Base-by-base conservation (phyloP, 2,113 vertebrate species). In the Seriola quinqueradiata region DNA sequence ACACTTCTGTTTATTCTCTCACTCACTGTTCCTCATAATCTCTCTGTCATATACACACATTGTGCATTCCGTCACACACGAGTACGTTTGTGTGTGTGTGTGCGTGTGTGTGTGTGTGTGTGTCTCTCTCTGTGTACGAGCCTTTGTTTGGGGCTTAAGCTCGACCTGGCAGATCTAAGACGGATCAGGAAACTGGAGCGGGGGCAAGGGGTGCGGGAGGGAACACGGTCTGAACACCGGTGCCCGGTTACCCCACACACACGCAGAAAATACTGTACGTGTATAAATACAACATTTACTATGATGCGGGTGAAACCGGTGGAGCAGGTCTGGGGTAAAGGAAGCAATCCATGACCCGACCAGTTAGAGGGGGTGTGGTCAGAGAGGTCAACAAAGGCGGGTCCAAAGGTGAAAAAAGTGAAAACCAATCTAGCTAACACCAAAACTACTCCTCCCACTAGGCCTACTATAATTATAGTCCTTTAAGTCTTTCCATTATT, bases 101-200 rank as follows among this genome's bases (percentile, higher is more conserved):
- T 79, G 68, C 75, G 42, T 10, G 42, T 78, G 76, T 77, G 54
- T 79, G 68, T 77, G 34, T 36, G 42, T 44, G 42, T 80, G 78
- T 77, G 50, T 79, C 66, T 79, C 46, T 86, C 44, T 81, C 58
- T 89, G 46, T 88, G 86, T 93, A 61, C 21, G 32, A 69, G 86
- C 77, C 85, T 89, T 91, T 89, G 90, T 93, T 86, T 59, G 73
- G 79, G 87, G 84, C 75, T 90, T 94, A 90, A 81, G 74, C 63
- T 67, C 66, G 58, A 84, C 76, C 70, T 69, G 42, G 84, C 70
- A 84, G 73, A 76, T 76, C 85, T 89, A 91, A 92, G 88, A 84
- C 46, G 90, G 90, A 88, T 93, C 86, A 90, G 79, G 73, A 89
- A 92, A 90, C 34, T 91, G 72, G 84, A 86, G 54, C 72, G 21